These are phyloP conservation scores for Listrodromus nycthemerus DNA, from an alignment of 2,888 invertebrate genomes.

Conservation along the genomic window DNA sequence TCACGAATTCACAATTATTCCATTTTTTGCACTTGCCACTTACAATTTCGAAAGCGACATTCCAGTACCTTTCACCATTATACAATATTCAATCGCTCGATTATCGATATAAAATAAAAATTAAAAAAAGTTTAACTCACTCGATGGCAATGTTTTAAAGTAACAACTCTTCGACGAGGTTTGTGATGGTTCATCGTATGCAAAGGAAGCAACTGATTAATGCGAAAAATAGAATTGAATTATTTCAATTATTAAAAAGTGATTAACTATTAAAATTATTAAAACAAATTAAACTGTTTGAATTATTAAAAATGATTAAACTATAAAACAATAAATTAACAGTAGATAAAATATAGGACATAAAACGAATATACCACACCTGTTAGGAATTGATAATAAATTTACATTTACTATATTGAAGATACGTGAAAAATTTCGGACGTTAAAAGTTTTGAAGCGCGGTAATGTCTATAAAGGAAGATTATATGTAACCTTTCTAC, in stretches of 20 bases:
- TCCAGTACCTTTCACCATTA: not conserved
- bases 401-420: not conserved
- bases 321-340: slow-evolving; percentile 34
- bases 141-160: slow-evolving; percentile 41
- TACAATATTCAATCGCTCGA: not conserved
- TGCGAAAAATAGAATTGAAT: slow-evolving; percentile 2
- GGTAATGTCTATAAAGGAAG: not conserved
- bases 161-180: slow-evolving; percentile 49
- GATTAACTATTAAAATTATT: no score
- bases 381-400: not conserved
- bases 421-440: not conserved
- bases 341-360: slow-evolving; percentile 7
- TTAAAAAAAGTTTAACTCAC: slow-evolving; percentile 20
- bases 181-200: not conserved
- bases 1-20: not conserved
- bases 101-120: slow-evolving; percentile 18
- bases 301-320: slow-evolving; percentile 24
- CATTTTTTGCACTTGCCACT: not conserved
- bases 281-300: no score
- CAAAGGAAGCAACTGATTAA: slow-evolving; percentile 29
- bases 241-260: no score
- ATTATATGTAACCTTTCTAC: not conserved
- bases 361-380: slow-evolving; percentile 24
- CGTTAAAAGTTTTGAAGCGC: not conserved
- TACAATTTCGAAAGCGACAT: not conserved